Conservation (phyloP, 2,113 vertebrate genomes). For the Phoenicopterus ruber region DNA sequence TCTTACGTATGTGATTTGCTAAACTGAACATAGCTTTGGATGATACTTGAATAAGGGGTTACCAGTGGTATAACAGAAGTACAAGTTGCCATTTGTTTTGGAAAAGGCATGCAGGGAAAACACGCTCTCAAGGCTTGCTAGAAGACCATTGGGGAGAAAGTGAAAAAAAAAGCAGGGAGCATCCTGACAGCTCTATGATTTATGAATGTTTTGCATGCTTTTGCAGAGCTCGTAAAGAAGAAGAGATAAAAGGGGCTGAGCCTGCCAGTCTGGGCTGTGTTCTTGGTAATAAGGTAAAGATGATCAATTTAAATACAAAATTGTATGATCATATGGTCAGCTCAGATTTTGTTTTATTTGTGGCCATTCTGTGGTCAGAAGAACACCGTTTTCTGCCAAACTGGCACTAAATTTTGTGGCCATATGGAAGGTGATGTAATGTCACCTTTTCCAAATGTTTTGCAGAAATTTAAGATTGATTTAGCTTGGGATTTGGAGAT, state of each 20-base stretch:
- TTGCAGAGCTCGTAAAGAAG: background rate
- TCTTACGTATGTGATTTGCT: background rate
- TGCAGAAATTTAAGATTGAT: background rate
- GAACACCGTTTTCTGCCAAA: background rate
- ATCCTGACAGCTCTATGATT: background rate
- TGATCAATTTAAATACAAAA: background rate
- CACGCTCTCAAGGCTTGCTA: background rate
- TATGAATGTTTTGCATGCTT: background rate
- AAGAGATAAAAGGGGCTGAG: background rate
- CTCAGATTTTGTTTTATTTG: background rate
- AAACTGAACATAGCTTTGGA: background rate
- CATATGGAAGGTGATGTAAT: background rate
- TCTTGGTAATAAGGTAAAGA: background rate
- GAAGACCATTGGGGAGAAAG: background rate
- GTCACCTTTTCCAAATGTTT: background rate
- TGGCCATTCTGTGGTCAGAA: background rate
- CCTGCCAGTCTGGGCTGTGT: background rate
- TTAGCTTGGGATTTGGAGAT: background rate
- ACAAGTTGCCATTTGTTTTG: background rate
- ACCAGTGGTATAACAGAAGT: background rate
- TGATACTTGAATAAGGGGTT: background rate
- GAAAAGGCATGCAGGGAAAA: background rate
- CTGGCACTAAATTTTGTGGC: background rate
- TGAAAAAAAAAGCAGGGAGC: background rate
- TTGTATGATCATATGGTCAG: background rate